Base-by-base conservation (phyloP, 2,888 invertebrate genomes). In the Drosophila sordidula region DNA sequence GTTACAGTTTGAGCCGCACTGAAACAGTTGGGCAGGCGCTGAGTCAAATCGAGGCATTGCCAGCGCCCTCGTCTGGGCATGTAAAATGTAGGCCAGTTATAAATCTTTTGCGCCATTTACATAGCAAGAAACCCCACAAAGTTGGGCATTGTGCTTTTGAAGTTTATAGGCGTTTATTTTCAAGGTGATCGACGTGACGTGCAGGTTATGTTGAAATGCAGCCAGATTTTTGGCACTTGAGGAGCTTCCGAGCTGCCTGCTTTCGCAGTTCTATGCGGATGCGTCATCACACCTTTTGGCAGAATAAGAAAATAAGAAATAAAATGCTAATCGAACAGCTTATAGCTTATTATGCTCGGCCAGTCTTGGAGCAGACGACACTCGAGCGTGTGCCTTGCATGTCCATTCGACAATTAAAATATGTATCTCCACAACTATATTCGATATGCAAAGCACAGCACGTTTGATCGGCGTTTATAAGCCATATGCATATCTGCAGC, bases 61-160 rank as follows among this genome's bases (percentile, higher is more conserved):
- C 4, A 25, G 66, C 34, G 42, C 50, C 63, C 36, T 61, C 59
- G 26, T 29, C 9, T 47, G 42, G 45, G 26, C 54, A 66, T 56
- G 42, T 59, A 34, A 82, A 70, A 86, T 80, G 74, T 82, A 72
- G 80, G 82, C 62, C 78, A 80, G 54, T 42, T 70, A 67, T 86
- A 77, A 82, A 86, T 83, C 84, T 77, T 67, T 44, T 29, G 26
- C 36, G 18, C 42, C 12, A 56, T 65, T 73, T 65, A 29, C 59
- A 36, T 54, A 50, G 47, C 42, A 42, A 65, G 65, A 71, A 71
- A 74, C 56, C 55, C 46, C 64, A 66, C 56, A 78, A 71, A 45
- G 14, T 59, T 51, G 41, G 32, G 41, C 42, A 74, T 73, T 73
- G 57, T 63, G 63, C 49, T 70, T 63, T 39, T 56, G 46, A 49